Evolutionary conservation across 2,888 invertebrate genomes (phyloP).

Genomic region (Drosophila buzzatii): DNA sequence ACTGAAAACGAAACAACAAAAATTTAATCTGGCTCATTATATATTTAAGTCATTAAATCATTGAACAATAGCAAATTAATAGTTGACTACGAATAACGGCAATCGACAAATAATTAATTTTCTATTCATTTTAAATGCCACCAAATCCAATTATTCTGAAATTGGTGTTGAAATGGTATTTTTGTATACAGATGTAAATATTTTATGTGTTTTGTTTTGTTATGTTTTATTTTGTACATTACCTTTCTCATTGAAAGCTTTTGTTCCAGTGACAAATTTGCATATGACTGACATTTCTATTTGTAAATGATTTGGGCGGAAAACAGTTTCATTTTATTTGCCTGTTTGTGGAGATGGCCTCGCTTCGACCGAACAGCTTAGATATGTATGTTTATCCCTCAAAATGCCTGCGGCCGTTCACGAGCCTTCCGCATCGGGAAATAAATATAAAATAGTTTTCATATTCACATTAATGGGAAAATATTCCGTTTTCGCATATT

Average conservation of each 20-base stretch:
- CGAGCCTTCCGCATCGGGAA: slow-evolving; percentile 20
- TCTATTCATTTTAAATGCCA: slow-evolving; percentile 14
- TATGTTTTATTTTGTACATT: not conserved
- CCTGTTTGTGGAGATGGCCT: slow-evolving; percentile 12
- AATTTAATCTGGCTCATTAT: slow-evolving; percentile 17
- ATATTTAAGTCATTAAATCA: slow-evolving; percentile 19
- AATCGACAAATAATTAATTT: slow-evolving; percentile 18
- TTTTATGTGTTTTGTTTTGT: slow-evolving; percentile 3
- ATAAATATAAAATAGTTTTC: slow-evolving; percentile 54
- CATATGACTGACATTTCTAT: slow-evolving; percentile 38
- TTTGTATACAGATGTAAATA: slow-evolving; percentile 10
- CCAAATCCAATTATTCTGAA: slow-evolving; percentile 1
- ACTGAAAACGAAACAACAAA: not conserved
- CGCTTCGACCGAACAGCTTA: not conserved
- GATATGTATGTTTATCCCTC: slow-evolving; percentile 9
- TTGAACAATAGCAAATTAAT: slow-evolving; percentile 11
- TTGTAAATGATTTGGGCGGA: slow-evolving; percentile 35
- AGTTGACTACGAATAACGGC: not conserved
- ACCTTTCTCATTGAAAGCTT: not conserved
- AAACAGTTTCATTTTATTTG: slow-evolving; percentile 31
- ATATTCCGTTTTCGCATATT: slow-evolving; percentile 3
- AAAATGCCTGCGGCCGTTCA: slow-evolving; percentile 26
- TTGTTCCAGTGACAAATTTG: slow-evolving; percentile 20
- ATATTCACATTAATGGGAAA: slow-evolving; percentile 33
- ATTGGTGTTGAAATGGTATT: slow-evolving; percentile 8